Evolutionary conservation across 2,888 invertebrate species (phyloP).

Genomic region (Operophtera brumata): DNA sequence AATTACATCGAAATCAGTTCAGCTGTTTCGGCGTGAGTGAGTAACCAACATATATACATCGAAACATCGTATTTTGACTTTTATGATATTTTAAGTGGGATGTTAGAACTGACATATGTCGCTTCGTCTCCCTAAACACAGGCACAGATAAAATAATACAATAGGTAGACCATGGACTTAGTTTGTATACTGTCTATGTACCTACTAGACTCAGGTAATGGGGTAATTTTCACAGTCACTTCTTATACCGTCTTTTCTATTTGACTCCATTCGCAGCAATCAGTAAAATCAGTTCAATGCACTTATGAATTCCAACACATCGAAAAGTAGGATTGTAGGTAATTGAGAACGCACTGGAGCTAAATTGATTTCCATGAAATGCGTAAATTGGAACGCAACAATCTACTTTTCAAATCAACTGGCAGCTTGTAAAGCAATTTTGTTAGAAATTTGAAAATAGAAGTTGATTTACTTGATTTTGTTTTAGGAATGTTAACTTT

Average conservation of each 20-base stretch:
- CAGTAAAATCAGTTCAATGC: conserved; percentile 25
- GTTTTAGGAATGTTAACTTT: not conserved
- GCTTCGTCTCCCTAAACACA: conserved; percentile 45
- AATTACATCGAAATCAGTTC: no score
- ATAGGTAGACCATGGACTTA: no score
- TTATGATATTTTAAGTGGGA: no score
- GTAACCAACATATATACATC: no score
- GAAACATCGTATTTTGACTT: no score
- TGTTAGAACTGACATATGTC: conserved; percentile 18
- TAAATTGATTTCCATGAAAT: conserved; percentile 28
- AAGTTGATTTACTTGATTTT: no score
- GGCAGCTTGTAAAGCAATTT: conserved; percentile 13
- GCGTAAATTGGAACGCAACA: conserved; percentile 25
- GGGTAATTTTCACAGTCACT: conserved; percentile 44
- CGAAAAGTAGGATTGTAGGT: conserved; percentile 20
- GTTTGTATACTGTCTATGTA: no score
- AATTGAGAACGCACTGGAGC: conserved; percentile 31
- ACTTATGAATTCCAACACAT: conserved; percentile 28
- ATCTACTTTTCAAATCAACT: conserved; percentile 16
- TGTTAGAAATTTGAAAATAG: conserved; percentile 5
- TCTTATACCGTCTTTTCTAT: conserved; percentile 6
- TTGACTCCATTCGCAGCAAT: conserved; percentile 9
- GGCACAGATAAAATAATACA: no score
- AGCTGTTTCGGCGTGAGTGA: no score
- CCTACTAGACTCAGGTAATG: no score